Evolutionary conservation across 2,888 invertebrate genomes (phyloP).

Genomic region (Sarcophaga subvicina): DNA sequence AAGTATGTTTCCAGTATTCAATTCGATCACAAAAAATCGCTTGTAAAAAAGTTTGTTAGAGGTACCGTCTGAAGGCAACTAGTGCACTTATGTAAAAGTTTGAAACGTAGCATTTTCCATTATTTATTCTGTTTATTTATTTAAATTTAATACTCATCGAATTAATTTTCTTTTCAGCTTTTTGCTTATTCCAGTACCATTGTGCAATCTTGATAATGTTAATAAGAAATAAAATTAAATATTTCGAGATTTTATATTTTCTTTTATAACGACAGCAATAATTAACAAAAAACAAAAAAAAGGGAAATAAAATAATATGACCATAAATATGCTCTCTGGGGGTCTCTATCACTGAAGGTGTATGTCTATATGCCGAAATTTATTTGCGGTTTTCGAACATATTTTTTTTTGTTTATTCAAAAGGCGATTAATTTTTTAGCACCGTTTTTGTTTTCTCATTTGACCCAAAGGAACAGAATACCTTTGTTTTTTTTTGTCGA

Average conservation of each 20-base stretch:
- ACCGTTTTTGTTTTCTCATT: not conserved
- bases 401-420: constrained; percentile 4
- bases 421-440: not conserved
- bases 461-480: no score
- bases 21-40: no score
- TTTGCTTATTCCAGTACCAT: not conserved
- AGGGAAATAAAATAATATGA: not conserved
- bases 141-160: no score
- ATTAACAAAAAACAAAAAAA: constrained; percentile 12
- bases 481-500: constrained; percentile 20
- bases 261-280: constrained; percentile 25
- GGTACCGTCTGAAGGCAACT: no score
- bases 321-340: not conserved
- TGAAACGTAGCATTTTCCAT: no score
- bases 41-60: no score
- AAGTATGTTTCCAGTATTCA: no score
- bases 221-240: constrained; percentile 63
- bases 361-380: constrained; percentile 48
- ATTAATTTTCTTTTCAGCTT: no score
- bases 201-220: constrained; percentile 36
- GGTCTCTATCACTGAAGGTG: not conserved
- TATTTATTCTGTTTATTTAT: no score
- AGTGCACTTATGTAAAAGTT: no score
- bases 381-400: constrained; percentile 45
- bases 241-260: constrained; percentile 44